Evolutionary conservation across 2,113 vertebrate species (phyloP).

Genomic region (Procavia capensis): DNA sequence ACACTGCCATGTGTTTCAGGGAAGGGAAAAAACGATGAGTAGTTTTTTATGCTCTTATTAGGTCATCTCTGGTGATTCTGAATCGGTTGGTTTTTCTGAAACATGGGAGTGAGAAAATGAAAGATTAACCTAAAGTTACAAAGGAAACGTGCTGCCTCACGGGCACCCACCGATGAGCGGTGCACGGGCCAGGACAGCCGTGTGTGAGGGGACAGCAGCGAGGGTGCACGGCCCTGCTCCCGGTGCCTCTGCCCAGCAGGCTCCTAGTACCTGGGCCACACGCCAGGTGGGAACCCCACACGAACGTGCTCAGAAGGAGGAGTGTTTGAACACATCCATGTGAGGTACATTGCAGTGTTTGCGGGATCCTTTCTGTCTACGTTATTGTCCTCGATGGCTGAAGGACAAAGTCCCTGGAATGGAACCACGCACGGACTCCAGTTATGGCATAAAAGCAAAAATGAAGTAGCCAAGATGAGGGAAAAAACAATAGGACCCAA

Average conservation of each 20-base stretch:
- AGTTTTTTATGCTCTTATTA: not conserved
- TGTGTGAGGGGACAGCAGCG: not conserved
- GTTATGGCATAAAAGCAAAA: slow-evolving; percentile 24
- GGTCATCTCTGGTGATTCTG: no score
- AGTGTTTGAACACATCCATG: no score
- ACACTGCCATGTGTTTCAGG: not conserved
- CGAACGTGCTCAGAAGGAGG: no score
- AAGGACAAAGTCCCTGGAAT: not conserved
- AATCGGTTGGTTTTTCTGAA: not conserved
- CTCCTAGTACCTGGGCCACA: no score
- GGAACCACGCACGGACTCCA: not conserved
- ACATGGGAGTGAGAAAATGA: not conserved
- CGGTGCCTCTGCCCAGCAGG: no score
- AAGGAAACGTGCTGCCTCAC: no score
- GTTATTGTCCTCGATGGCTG: no score
- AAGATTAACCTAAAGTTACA: not conserved
- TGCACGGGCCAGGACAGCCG: not conserved
- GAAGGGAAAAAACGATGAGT: not conserved
- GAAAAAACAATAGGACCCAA: slow-evolving; percentile 54
- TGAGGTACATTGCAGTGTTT: no score
- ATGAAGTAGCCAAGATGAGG: not conserved
- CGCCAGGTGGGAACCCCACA: no score
- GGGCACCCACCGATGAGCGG: no score
- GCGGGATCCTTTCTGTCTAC: no score
- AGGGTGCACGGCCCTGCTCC: no score